Percentiles rank a stretch among this genome's conserved stretches.
Evolutionary conservation across 2,888 invertebrate genomes (phyloP).

Genomic region (Scaptomyza tumidula): DNA sequence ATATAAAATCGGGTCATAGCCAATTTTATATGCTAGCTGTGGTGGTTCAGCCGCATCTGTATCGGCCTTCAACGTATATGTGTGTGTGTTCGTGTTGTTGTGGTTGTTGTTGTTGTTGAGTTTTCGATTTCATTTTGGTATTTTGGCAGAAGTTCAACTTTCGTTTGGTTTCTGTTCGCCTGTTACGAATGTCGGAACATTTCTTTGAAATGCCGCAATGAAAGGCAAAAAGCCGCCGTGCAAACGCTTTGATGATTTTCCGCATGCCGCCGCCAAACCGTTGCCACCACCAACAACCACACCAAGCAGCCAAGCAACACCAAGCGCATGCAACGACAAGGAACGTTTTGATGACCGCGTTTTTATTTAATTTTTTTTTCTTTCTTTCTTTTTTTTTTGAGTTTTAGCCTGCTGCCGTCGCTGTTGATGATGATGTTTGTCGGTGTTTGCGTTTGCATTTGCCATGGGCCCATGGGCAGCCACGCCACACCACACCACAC

Average conservation of each 20-base stretch:
- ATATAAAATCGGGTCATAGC: slow-evolving; percentile 74
- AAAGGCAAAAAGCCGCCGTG: slow-evolving; percentile 76
- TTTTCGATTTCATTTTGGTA: slow-evolving; percentile 71
- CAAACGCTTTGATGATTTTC: slow-evolving; percentile 77
- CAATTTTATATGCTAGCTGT: slow-evolving; percentile 70
- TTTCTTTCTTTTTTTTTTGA: neutral
- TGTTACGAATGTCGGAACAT: slow-evolving; percentile 79
- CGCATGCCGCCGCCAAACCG: slow-evolving; percentile 70
- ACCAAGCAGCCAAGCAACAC: slow-evolving; percentile 19
- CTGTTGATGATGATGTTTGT: slow-evolving; percentile 66
- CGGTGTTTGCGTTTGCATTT: slow-evolving; percentile 67
- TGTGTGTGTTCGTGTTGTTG: slow-evolving; percentile 28
- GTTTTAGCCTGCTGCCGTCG: slow-evolving; percentile 23
- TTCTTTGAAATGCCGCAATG: slow-evolving; percentile 78
- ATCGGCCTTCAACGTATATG: slow-evolving; percentile 24
- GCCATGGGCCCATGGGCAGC: slow-evolving; percentile 63
- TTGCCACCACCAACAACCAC: slow-evolving; percentile 23
- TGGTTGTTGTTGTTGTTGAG: slow-evolving; percentile 47
- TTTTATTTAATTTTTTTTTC: slow-evolving; percentile 8
- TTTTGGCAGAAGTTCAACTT: slow-evolving; percentile 72
- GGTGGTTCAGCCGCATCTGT: slow-evolving; percentile 52
- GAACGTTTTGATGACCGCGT: slow-evolving; percentile 68
- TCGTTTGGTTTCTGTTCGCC: slow-evolving; percentile 70
- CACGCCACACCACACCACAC: neutral
- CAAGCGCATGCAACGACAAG: slow-evolving; percentile 44